Conservation (phyloP, 2,113 vertebrate genomes). For the Oenanthe melanoleuca region DNA sequence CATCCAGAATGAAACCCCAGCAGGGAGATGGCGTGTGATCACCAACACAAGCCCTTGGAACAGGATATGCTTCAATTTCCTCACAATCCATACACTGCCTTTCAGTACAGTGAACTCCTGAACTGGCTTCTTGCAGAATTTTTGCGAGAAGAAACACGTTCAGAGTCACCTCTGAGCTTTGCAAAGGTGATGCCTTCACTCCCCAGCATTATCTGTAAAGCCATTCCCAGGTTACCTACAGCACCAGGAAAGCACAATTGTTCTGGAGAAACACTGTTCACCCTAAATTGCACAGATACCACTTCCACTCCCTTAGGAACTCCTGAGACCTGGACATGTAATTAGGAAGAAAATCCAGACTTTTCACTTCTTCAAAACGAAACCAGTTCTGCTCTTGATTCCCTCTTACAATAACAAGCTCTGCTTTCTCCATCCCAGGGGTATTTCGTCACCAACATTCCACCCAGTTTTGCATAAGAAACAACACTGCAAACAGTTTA, state of each 20-base stretch:
- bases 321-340: not conserved
- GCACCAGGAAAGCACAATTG: not conserved
- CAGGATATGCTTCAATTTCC: slow-evolving; percentile 36
- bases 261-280: not conserved
- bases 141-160: not conserved
- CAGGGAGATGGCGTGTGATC: not conserved
- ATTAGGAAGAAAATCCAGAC: not conserved
- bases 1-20: not conserved
- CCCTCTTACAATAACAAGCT: slow-evolving; percentile 12
- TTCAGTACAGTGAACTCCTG: not conserved
- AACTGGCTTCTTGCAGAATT: not conserved
- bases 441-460: slow-evolving; percentile 56
- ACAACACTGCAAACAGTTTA: not conserved
- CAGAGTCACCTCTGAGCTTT: not conserved
- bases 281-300: not conserved
- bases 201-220: not conserved
- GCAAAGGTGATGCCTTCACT: not conserved
- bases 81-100: not conserved
- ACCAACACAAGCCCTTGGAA: not conserved
- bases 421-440: slow-evolving; percentile 24
- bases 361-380: not conserved
- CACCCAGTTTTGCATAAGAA: slow-evolving; percentile 25
- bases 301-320: not conserved
- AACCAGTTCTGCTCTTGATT: not conserved
- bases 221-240: not conserved